A percentile compares a stretch with the other conserved stretches of the same genome.
phyloP scores from a whole-genome alignment of 37 sponge, comb jelly and placozoan genomes.

The Corticium candelabrum region DNA sequence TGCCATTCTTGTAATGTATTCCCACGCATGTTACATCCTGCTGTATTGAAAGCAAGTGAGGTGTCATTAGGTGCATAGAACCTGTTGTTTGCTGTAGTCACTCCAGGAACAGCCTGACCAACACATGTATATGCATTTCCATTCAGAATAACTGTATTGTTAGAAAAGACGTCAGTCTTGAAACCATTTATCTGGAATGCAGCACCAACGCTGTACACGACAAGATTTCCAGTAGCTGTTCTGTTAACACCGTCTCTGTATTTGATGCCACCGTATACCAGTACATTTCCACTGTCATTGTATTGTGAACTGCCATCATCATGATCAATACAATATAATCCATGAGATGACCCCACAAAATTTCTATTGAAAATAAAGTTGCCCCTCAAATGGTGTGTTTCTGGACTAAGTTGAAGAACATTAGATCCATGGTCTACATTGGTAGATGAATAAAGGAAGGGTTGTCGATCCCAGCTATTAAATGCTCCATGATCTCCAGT shows the following conservation, averaged over 20 bases:
- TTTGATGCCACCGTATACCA: conserved; percentile 47
- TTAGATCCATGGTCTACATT: conserved; percentile 9
- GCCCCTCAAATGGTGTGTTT: conserved; percentile 7
- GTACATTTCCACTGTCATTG: conserved; percentile 34
- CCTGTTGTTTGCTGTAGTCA: too few relatives aligned
- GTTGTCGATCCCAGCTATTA: conserved; percentile 45
- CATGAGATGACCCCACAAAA: conserved; percentile 5
- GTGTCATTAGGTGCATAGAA: too few relatives aligned
- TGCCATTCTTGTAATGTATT: too few relatives aligned
- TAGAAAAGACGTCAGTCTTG: background rate
- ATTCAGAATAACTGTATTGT: background rate
- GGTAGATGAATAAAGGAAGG: conserved; percentile 2
- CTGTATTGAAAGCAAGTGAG: too few relatives aligned
- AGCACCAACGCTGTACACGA: conserved; percentile 10
- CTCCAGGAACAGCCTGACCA: too few relatives aligned
- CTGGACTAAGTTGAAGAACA: conserved; percentile 23
- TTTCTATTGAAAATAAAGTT: conserved; percentile 46
- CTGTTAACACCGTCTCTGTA: conserved; percentile 37
- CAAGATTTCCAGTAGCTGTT: conserved; percentile 20
- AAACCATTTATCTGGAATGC: background rate
- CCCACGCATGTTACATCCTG: too few relatives aligned
- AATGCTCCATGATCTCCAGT: conserved; percentile 49
- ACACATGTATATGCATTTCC: too few relatives aligned
- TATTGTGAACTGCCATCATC: conserved; percentile 50
- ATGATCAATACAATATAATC: conserved; percentile 40